These are phyloP conservation scores for Hemibagrus wyckioides DNA, from an alignment of 2,113 vertebrate genomes.

Conservation along the genomic window DNA sequence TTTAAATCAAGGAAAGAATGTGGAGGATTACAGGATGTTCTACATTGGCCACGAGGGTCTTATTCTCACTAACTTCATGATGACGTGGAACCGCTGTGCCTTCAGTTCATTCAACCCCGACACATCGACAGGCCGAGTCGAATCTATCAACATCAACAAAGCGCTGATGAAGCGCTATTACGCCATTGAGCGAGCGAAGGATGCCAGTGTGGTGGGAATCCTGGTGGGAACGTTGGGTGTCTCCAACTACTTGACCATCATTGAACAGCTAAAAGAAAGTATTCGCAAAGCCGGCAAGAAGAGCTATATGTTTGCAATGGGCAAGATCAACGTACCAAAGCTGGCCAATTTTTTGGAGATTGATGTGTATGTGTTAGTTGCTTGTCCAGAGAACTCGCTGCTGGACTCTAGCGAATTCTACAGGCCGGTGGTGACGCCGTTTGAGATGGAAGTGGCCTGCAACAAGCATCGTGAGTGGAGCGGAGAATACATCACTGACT, in stretches of 20 bases:
- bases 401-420: slow-evolving; percentile 85
- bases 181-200: slow-evolving; percentile 88
- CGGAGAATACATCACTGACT: slow-evolving; percentile 85
- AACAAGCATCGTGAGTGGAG: slow-evolving; percentile 88
- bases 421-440: slow-evolving; percentile 85
- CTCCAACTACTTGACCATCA: slow-evolving; percentile 76
- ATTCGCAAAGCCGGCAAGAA: slow-evolving; percentile 84
- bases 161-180: slow-evolving; percentile 88
- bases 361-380: slow-evolving; percentile 90
- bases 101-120: slow-evolving; percentile 87
- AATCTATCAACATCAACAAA: slow-evolving; percentile 78
- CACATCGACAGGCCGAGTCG: slow-evolving; percentile 68
- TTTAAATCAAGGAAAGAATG: slow-evolving; percentile 57
- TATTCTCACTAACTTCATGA: slow-evolving; percentile 86
- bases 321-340: slow-evolving; percentile 89
- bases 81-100: slow-evolving; percentile 85
- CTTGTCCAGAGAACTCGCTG: slow-evolving; percentile 89
- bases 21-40: slow-evolving; percentile 83
- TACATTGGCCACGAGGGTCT: slow-evolving; percentile 83
- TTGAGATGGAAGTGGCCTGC: slow-evolving; percentile 94
- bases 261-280: slow-evolving; percentile 82
- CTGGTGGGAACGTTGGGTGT: slow-evolving; percentile 89
- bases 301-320: slow-evolving; percentile 89
- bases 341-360: slow-evolving; percentile 94
- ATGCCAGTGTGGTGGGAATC: slow-evolving; percentile 88